Conservation (phyloP, 2,113 vertebrate species). For the Lepus europaeus region DNA sequence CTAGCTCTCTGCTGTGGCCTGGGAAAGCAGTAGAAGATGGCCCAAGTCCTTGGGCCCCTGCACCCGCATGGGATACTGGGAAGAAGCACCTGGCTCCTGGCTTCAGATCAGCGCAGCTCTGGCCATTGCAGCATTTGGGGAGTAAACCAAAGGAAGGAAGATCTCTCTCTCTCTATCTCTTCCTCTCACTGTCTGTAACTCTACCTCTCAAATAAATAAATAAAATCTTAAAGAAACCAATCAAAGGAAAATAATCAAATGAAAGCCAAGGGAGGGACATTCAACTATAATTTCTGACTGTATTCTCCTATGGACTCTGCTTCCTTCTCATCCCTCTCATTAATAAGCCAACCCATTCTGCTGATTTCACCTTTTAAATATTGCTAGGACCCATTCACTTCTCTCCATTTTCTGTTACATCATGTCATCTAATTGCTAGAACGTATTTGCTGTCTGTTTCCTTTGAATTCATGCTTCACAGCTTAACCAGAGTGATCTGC, state of each 20-base stretch:
- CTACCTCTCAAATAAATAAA: too few relatives aligned
- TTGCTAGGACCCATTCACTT: neutral
- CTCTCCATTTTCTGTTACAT: constrained; percentile 42
- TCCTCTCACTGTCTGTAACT: too few relatives aligned
- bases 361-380: constrained; percentile 56
- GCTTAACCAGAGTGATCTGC: constrained; percentile 56
- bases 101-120: too few relatives aligned
- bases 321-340: constrained; percentile 37
- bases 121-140: too few relatives aligned
- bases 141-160: too few relatives aligned
- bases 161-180: too few relatives aligned
- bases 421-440: constrained; percentile 75
- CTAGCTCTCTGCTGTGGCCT: too few relatives aligned
- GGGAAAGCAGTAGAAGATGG: too few relatives aligned
- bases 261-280: neutral
- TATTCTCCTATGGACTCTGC: neutral
- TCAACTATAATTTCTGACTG: neutral
- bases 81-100: too few relatives aligned
- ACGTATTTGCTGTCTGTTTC: constrained; percentile 34
- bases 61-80: too few relatives aligned
- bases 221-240: too few relatives aligned
- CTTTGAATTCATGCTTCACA: constrained; percentile 21
- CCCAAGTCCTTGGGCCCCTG: too few relatives aligned
- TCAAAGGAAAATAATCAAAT: neutral
- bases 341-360: constrained; percentile 57